These are phyloP conservation scores for Tapera naevia DNA, from an alignment of 2,797 vertebrate species.

Conservation along the genomic window DNA sequence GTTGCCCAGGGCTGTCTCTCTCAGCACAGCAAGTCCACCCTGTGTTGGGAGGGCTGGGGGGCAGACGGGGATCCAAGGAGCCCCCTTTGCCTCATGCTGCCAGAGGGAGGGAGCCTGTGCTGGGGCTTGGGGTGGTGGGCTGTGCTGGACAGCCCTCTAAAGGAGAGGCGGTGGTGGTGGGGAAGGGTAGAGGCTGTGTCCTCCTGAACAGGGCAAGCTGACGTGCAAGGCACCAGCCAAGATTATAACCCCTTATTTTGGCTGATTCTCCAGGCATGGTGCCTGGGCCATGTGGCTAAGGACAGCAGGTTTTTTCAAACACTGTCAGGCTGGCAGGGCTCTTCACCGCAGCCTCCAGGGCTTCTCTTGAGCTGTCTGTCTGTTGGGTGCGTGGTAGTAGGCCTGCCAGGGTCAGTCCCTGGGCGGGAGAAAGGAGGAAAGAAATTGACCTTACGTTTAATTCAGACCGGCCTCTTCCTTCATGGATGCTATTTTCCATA, in stretches of 20 bases:
- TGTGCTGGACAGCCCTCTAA: background rate
- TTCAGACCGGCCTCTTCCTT: background rate
- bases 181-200: background rate
- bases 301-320: background rate
- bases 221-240: background rate
- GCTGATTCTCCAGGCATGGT: background rate
- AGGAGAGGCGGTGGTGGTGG: background rate
- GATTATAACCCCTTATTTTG: background rate
- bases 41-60: background rate
- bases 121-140: background rate
- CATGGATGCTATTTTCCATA: background rate
- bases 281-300: fast-evolving
- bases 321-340: background rate
- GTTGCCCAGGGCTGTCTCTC: background rate
- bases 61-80: background rate
- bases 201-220: background rate
- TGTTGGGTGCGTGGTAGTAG: background rate
- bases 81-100: background rate
- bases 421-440: background rate
- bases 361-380: background rate
- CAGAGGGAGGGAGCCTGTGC: background rate
- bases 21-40: fast-evolving
- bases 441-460: background rate
- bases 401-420: background rate
- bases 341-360: background rate